These are phyloP conservation scores for Ptilorrhoa leucosticta DNA, from an alignment of 2,113 vertebrate genomes.

Conservation along the genomic window DNA sequence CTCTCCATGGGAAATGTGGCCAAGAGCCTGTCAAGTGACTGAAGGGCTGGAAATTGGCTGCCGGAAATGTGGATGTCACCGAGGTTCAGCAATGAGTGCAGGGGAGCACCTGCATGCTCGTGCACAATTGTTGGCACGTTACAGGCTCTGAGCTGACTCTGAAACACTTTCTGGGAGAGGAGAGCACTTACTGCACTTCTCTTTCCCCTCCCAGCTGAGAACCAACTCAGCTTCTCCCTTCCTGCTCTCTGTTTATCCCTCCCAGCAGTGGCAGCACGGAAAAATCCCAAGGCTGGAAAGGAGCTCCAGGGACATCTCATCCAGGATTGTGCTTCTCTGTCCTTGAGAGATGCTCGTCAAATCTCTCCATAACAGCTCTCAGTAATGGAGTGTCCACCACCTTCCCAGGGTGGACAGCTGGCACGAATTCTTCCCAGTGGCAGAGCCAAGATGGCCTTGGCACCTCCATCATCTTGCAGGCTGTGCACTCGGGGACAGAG, in stretches of 20 bases:
- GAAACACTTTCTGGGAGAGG: neutral
- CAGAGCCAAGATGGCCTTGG: neutral
- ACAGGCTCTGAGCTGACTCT: neutral
- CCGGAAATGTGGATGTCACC: neutral
- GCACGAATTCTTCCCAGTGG: neutral
- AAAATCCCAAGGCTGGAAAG: neutral
- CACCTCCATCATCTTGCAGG: neutral
- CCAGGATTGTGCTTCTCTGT: neutral
- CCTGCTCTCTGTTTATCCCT: neutral
- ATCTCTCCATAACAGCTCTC: neutral
- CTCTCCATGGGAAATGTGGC: neutral
- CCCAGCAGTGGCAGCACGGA: neutral
- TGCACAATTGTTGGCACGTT: rapidly evolving
- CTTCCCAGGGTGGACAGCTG: neutral
- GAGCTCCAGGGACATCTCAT: neutral
- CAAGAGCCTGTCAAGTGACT: neutral
- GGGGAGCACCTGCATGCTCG: rapidly evolving
- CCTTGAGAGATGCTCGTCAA: neutral
- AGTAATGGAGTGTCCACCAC: neutral
- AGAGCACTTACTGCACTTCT: neutral
- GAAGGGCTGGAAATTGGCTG: neutral
- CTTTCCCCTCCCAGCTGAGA: neutral
- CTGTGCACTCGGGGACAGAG: neutral
- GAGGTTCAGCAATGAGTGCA: neutral
- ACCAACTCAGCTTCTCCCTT: neutral